A percentile compares a stretch with the other conserved stretches of the same genome.
phyloP scores from a whole-genome alignment of 2,113 vertebrate genomes.

The Mungos mungo region DNA sequence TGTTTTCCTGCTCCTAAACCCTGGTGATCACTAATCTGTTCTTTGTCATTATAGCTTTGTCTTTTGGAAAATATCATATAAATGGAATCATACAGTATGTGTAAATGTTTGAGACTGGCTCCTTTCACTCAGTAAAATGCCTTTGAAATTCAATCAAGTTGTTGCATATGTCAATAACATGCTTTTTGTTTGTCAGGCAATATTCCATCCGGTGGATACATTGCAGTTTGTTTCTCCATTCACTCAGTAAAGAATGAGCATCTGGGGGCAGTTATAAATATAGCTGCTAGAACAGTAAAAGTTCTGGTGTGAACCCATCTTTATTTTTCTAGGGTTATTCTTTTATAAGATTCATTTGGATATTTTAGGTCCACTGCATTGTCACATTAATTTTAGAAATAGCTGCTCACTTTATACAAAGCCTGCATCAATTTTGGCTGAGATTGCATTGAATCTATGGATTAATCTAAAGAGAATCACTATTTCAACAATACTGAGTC shows the following conservation, averaged over 20 bases:
- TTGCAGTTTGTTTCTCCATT: not conserved
- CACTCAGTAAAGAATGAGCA: not conserved
- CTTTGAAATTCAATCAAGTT: not conserved
- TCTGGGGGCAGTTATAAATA: not conserved
- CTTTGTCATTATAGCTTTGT: not conserved
- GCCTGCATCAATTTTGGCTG: too few relatives aligned
- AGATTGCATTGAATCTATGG: not conserved
- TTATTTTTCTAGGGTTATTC: not conserved
- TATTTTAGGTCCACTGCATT: not conserved
- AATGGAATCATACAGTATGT: not conserved
- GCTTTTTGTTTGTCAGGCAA: not conserved
- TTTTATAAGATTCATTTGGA: not conserved
- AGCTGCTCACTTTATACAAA: not conserved
- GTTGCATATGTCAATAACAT: not conserved
- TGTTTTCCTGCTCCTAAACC: not conserved
- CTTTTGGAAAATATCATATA: not conserved
- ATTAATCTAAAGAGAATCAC: not conserved
- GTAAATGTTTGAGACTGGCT: not conserved
- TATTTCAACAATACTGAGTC: not conserved
- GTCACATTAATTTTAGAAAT: not conserved
- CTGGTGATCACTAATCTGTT: not conserved
- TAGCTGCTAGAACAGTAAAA: not conserved
- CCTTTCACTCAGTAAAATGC: not conserved
- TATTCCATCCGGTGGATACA: not conserved
- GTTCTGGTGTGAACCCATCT: not conserved